phyloP scores from a whole-genome alignment of 2,888 invertebrate species.

The Caenorhabditis auriculariae region DNA sequence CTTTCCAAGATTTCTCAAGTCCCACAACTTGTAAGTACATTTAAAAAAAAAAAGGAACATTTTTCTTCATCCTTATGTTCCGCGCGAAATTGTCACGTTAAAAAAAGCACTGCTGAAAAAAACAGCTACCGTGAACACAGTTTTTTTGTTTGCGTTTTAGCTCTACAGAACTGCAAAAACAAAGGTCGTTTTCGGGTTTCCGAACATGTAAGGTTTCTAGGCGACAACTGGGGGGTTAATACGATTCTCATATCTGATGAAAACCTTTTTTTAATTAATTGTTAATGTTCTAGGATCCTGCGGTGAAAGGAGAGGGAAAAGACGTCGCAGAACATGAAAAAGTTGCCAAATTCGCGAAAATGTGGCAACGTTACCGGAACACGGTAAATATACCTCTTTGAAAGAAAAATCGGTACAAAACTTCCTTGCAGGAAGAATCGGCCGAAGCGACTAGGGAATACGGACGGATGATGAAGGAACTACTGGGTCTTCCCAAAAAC shows the following conservation, averaged over 20 bases:
- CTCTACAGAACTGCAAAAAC: no score
- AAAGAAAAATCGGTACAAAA: neutral
- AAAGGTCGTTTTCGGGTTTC: no score
- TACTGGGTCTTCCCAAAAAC: constrained; percentile 18
- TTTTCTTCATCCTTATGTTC: no score
- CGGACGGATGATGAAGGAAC: constrained; percentile 25
- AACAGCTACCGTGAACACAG: no score
- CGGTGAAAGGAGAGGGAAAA: constrained; percentile 2
- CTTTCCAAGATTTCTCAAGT: constrained; percentile 10
- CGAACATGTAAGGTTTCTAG: no score
- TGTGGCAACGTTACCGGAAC: constrained; percentile 49
- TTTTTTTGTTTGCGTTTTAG: no score
- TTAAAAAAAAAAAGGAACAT: neutral
- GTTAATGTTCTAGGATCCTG: neutral
- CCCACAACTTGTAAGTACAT: neutral
- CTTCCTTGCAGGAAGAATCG: constrained; percentile 33
- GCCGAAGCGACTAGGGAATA: constrained; percentile 35
- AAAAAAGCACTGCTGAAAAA: no score
- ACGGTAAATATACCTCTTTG: constrained; percentile 10
- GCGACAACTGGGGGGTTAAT: no score
- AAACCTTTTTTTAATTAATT: no score
- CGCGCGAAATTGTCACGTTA: no score
- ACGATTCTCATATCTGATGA: no score
- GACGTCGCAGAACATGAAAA: constrained; percentile 9
- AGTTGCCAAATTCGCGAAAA: constrained; percentile 34